These are phyloP conservation scores for Ophion ellenae DNA, from an alignment of 2,888 invertebrate species.

Conservation along the genomic window DNA sequence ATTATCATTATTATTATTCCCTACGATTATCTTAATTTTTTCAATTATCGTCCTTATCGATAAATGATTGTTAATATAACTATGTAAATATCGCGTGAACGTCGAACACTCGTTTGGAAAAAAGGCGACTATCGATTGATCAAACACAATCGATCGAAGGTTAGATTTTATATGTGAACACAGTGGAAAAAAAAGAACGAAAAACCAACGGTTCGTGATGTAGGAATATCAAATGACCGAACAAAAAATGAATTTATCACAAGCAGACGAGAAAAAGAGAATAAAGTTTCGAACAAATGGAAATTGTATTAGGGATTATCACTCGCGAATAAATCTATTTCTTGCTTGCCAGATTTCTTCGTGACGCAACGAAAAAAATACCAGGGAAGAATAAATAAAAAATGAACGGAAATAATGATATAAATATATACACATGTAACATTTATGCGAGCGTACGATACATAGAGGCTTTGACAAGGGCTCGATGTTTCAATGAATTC, in stretches of 20 bases:
- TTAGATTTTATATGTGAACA: constrained; percentile 78
- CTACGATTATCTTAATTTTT: constrained; percentile 3
- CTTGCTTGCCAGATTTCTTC: constrained; percentile 52
- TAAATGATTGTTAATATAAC: constrained; percentile 52
- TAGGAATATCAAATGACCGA: constrained; percentile 52
- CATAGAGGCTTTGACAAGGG: not conserved
- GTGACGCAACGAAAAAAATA: constrained; percentile 54
- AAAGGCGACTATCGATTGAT: constrained; percentile 63
- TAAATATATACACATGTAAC: too few species aligned
- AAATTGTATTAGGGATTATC: constrained; percentile 42
- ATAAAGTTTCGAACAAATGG: constrained; percentile 41
- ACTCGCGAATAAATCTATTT: constrained; percentile 46
- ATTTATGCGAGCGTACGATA: not conserved
- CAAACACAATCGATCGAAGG: constrained; percentile 66
- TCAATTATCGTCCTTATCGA: constrained; percentile 20
- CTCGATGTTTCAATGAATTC: not conserved
- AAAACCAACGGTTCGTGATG: constrained; percentile 44
- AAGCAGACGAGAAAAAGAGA: constrained; percentile 17
- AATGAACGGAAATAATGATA: not conserved
- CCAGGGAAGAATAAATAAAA: not conserved
- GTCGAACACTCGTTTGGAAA: constrained; percentile 49
- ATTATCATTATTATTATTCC: constrained; percentile 54
- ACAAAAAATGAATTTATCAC: constrained; percentile 41
- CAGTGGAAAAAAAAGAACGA: not conserved
- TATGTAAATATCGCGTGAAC: constrained; percentile 65